Conservation (phyloP, 2,888 invertebrate species). For the Cerceris ruficornis region DNA sequence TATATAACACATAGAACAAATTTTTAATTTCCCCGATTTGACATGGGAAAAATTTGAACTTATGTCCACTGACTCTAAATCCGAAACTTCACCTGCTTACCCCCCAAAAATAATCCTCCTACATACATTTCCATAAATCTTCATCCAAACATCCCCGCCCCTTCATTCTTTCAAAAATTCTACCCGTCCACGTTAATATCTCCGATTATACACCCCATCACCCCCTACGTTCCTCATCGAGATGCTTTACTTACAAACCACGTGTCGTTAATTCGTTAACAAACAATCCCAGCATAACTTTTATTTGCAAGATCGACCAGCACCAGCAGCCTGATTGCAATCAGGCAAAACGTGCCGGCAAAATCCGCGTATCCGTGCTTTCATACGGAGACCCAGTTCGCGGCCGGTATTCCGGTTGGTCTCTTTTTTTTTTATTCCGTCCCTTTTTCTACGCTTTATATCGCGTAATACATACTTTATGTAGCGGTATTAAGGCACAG, state of each 20-base stretch:
- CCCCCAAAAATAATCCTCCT: too few species aligned
- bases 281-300: conserved; percentile 59
- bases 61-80: too few species aligned
- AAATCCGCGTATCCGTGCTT: conserved; percentile 52
- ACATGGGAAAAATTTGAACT: too few species aligned
- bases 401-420: conserved; percentile 3
- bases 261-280: conserved; percentile 58
- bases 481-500: conserved; percentile 46
- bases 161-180: not conserved
- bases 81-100: too few species aligned
- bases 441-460: conserved; percentile 42
- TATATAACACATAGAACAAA: too few species aligned
- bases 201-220: conserved; percentile 18
- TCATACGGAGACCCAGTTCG: conserved; percentile 55
- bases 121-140: not conserved
- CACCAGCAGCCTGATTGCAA: conserved; percentile 65
- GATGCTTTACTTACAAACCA: conserved; percentile 50
- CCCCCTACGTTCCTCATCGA: not conserved
- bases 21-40: too few species aligned
- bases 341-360: conserved; percentile 66
- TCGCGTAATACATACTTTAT: conserved; percentile 63
- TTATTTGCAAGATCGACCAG: conserved; percentile 68
- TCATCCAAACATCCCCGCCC: not conserved
- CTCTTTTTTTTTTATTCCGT: conserved; percentile 25
- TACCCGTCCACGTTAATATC: not conserved